Base-by-base conservation (phyloP, 2,113 vertebrate genomes). In the Pipra filicauda region DNA sequence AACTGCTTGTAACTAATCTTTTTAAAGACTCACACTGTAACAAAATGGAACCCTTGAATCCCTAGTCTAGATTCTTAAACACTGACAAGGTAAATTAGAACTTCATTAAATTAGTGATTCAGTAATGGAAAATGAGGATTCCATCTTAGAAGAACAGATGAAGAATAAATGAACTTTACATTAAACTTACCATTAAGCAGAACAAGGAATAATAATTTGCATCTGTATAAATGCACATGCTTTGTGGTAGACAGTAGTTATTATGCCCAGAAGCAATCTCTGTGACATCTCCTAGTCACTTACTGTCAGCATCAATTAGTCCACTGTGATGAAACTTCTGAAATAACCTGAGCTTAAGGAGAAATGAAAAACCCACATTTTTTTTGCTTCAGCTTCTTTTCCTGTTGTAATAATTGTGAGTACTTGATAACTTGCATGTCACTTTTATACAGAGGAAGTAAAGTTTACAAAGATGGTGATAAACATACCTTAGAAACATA, bases 161-260 rank as follows among this genome's bases (percentile, higher is more conserved):
- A 88, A 73, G 41, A 46, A 28, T 54, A 94, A 93, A 91, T 89
- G 81, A 89, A 66, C n/a, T 82, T 35, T 85, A 37, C 49, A 22
- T 94, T 91, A 91, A 90, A 52, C 3, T 79, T 93, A 30, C 5
- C 30, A 64, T 94, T 82, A 66, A 76, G 44, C 15, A 80, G 66
- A 88, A 66, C 54, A 83, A 67, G 80, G 58, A 90, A 90, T 70
- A 67, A 59, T 77, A 67, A 96, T 91, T 93, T 70, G 43, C 55
- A 39, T 70, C 67, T 79, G 16, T 91, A 66, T 66, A 88, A 85
- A 88, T n/a, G 46, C 54, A 51, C n/a, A 28, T 85, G 27, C 23
- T 79, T 82, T 78, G 33, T 91, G 66, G 22, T 22, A 78, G 17
- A 69, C 66, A 39, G 31, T 73, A 93, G 80, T 43, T 73, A 33